A percentile compares a stretch with the other conserved stretches of the same genome.
Conservation (phyloP, 2,113 vertebrate genomes). For the Candoia aspera region DNA sequence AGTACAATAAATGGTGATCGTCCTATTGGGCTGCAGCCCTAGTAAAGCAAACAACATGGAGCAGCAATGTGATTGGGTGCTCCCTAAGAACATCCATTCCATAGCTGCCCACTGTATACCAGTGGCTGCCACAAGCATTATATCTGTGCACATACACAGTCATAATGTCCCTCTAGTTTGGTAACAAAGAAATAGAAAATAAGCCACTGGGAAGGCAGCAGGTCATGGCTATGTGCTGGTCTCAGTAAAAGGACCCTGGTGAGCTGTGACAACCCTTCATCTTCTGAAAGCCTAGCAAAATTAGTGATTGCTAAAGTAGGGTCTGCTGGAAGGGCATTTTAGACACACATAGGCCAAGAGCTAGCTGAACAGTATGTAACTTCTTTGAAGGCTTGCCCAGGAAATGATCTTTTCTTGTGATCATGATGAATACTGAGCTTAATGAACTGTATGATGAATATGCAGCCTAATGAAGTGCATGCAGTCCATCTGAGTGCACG, state of each 20-base stretch:
- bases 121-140: background rate
- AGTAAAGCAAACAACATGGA: background rate
- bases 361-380: background rate
- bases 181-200: background rate
- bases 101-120: background rate
- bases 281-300: background rate
- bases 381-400: background rate
- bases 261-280: background rate
- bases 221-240: background rate
- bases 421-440: background rate
- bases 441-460: background rate
- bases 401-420: background rate
- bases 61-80: background rate
- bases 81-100: background rate
- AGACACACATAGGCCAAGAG: background rate
- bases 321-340: background rate
- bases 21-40: background rate
- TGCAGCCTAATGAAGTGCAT: background rate
- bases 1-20: background rate
- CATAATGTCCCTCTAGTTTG: background rate
- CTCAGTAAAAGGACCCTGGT: background rate
- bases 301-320: background rate
- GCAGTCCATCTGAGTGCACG: background rate
- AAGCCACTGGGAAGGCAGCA: background rate
- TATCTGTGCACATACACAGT: background rate